A percentile compares a stretch with the other conserved stretches of the same genome.
These are phyloP conservation scores for Leptogaster cylindrica DNA, from an alignment of 2,888 invertebrate genomes.

Conservation along the genomic window DNA sequence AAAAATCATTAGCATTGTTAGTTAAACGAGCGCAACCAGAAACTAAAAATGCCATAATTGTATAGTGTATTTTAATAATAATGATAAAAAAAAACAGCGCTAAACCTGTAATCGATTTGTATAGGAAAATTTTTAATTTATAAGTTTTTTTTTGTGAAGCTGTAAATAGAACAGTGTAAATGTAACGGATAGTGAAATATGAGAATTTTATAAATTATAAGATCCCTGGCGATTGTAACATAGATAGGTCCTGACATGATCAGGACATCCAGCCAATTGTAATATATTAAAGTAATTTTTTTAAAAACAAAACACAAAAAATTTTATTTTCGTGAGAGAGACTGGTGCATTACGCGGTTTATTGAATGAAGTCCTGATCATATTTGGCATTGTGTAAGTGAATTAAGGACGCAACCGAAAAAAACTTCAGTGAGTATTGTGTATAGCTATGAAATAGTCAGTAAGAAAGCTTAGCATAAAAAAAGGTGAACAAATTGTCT, in stretches of 20 bases:
- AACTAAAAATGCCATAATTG: constrained; percentile 43
- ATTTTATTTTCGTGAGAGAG: constrained; percentile 17
- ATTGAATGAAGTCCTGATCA: constrained; percentile 23
- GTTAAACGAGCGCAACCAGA: neutral
- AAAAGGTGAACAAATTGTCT: constrained; percentile 48
- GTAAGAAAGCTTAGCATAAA: constrained; percentile 24
- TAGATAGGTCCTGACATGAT: neutral
- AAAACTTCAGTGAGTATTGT: constrained; percentile 30
- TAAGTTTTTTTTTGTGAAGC: constrained; percentile 32
- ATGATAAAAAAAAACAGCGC: constrained; percentile 42
- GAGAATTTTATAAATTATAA: constrained; percentile 31
- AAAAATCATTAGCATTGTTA: neutral
- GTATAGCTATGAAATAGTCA: constrained; percentile 41
- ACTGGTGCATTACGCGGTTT: constrained; percentile 31
- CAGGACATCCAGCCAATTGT: constrained; percentile 15
- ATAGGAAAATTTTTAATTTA: constrained; percentile 34
- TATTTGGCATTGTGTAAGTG: constrained; percentile 7
- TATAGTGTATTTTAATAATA: constrained; percentile 50
- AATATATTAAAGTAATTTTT: constrained; percentile 22
- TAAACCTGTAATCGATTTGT: constrained; percentile 25
- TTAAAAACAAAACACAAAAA: too few relatives aligned
- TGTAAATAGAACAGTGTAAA: constrained; percentile 46
- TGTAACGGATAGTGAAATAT: constrained; percentile 1
- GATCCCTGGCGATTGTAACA: constrained; percentile 25
- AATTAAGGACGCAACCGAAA: neutral